Conservation (phyloP, 2,113 vertebrate species). For the Raja brachyura region DNA sequence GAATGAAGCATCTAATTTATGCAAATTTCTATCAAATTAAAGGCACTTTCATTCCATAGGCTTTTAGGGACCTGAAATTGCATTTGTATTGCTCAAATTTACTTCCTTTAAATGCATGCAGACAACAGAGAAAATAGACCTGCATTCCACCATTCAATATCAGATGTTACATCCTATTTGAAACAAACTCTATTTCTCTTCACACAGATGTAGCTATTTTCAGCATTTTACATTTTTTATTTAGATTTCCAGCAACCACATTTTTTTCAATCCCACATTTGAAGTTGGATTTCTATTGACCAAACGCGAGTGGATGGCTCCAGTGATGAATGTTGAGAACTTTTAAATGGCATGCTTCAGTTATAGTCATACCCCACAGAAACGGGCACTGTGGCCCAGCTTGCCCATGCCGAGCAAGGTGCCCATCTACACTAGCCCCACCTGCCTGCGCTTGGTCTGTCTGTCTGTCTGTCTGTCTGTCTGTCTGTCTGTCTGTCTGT, state of each 20-base stretch:
- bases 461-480: no score
- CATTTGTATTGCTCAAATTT: not conserved
- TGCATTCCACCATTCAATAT: not conserved
- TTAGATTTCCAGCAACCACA: no score
- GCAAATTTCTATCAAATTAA: not conserved
- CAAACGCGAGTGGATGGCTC: not conserved
- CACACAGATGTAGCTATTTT: no score
- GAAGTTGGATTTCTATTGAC: not conserved
- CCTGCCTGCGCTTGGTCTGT: no score
- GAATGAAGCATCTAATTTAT: not conserved
- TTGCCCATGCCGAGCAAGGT: no score
- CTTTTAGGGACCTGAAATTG: not conserved
- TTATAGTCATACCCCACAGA: no score
- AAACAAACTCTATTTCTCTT: no score
- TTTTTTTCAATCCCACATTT: not conserved
- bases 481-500: no score
- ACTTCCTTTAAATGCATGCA: not conserved
- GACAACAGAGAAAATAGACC: not conserved
- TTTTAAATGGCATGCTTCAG: not conserved
- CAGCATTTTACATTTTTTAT: no score
- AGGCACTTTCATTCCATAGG: not conserved
- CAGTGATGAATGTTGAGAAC: not conserved
- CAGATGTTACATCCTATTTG: not conserved
- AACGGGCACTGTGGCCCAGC: no score
- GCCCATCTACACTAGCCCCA: no score